phyloP scores from a whole-genome alignment of 1,140 invertebrate genomes.

The Saccostrea glomerata region DNA sequence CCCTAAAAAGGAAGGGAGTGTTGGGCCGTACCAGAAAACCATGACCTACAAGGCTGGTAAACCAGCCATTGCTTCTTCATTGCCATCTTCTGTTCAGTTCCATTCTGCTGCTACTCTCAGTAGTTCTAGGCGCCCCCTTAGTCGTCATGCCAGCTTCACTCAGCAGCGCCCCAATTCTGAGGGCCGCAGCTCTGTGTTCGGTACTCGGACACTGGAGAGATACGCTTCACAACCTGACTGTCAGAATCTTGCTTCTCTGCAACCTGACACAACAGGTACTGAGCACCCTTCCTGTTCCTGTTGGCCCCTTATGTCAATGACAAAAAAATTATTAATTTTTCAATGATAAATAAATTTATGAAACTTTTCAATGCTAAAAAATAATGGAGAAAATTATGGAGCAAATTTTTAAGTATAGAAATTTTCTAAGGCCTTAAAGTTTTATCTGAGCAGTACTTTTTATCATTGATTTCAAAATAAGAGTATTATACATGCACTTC shows the following conservation, averaged over 20 bases:
- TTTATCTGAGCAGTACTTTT: too few species aligned
- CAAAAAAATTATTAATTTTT: not conserved
- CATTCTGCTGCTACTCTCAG: conserved; percentile 41
- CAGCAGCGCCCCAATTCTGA: not conserved
- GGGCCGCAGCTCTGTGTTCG: conserved; percentile 7
- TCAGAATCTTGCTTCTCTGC: conserved; percentile 64
- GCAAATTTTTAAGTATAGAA: too few species aligned
- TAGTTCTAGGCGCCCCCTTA: conserved; percentile 32
- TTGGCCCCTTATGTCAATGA: not conserved
- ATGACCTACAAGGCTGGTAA: conserved; percentile 39
- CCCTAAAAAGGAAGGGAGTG: conserved; percentile 46
- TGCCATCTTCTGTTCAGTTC: conserved; percentile 44
- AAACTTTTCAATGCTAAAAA: not conserved
- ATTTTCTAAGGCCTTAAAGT: too few species aligned
- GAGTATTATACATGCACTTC: not conserved
- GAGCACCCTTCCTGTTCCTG: conserved; percentile 36
- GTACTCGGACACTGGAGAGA: conserved; percentile 55
- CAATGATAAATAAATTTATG: not conserved
- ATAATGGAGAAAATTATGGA: not conserved
- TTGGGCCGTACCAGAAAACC: not conserved
- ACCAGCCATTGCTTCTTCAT: conserved; percentile 26
- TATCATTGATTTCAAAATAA: not conserved
- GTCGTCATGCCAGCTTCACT: conserved; percentile 44
- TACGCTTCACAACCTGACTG: conserved; percentile 66
- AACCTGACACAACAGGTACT: conserved; percentile 63